Evolutionary conservation across 2,888 invertebrate species (phyloP), one percentile per base, ranked within the genome.

Genomic region (Chorisops tibialis): DNA sequence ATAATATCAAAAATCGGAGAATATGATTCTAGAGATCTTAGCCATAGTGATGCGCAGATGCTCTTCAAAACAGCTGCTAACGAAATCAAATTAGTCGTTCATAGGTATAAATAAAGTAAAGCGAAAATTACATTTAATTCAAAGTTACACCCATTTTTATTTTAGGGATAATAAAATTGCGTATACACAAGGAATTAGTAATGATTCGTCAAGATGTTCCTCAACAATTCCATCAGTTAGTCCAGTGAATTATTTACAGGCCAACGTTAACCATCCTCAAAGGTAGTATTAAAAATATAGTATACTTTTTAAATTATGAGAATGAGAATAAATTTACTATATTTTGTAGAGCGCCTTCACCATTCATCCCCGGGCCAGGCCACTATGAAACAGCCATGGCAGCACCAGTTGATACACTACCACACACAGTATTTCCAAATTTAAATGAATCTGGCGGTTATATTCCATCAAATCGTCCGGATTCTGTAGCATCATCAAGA

Each of bases 1-100:
- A 86, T 95, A 73, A 89, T 96, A 73, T 85, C 89, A 69, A 91
- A 93, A 81, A 89, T 96, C 71, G 90, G 89, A 75, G 92, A 91
- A 75, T 91, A 91, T 79, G 94, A 95, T 80, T 87, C 91, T 49
- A 83, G 91, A 65, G 89, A 91, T 74, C 82, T 96, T 72, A 84
- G 92, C 71, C 96, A 96, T 74, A 89, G 92, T 75, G 93, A 94
- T 80, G 96, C 95, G 60, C 92, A 93, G 79, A 89, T 87, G 75
- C 82, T 93, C 67, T 92, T 93, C 78, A 87, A 86, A 77, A 89
- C 88, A 75, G 88, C 92, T 66, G 87, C 87, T 64, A 89, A 87
- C 73, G 85, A 87, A 72, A 88, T 93, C 73, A 85, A 85, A 75
- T 81, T 93, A 68, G 91, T 89, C 68, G 86, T 93, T 64, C 90